Base-by-base conservation (phyloP, 2,888 invertebrate genomes). In the Drosophila macrospina region DNA sequence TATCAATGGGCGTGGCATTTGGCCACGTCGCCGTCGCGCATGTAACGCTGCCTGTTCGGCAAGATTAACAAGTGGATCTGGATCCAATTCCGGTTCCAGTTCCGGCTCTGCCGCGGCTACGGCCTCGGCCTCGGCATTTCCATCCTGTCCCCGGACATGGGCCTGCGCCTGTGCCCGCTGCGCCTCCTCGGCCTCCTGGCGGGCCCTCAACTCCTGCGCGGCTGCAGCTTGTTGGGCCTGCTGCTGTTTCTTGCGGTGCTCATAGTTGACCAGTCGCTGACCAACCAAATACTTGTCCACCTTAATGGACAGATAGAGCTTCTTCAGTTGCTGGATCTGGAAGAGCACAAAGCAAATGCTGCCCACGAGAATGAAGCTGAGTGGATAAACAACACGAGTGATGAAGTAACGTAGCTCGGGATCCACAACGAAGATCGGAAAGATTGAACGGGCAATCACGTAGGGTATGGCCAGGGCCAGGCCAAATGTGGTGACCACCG, bases 271-370 rank as follows among this genome's bases (percentile, higher is more conserved):
- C 77, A 99, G 94, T 78, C 98, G 94, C 88, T 98, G 97, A 0
- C 99, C 99, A 11, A 99, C 99, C 50, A 99, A 94, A 93, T 99
- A 99, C 93, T 99, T 99, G 93, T 99, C 99, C 93, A 99, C 99
- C 93, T 99, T 98, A 90, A 99, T 99, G 92, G 98, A 98, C 91
- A 99, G 98, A 92, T 99, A 99, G 15, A 99, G 93, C 89, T 97
- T 97, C 88, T 95, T 95, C 93, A 99, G 98, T 91, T 99, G 99
- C 60, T 96, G 95, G 62, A 98, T 95, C 94, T 99, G 97, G 89
- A 98, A 96, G 71, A 94, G 94, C 59, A 97, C 93, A 74, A 98
- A 94, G 51, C 94, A 94, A 54, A 94, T 93, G 52, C 96, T 93
- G 57, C 96, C 92, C 51, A 94, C 94, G 26, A 96, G 93, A 48